Evolutionary conservation across 2,113 vertebrate genomes (phyloP).

Genomic region (Progne subis): DNA sequence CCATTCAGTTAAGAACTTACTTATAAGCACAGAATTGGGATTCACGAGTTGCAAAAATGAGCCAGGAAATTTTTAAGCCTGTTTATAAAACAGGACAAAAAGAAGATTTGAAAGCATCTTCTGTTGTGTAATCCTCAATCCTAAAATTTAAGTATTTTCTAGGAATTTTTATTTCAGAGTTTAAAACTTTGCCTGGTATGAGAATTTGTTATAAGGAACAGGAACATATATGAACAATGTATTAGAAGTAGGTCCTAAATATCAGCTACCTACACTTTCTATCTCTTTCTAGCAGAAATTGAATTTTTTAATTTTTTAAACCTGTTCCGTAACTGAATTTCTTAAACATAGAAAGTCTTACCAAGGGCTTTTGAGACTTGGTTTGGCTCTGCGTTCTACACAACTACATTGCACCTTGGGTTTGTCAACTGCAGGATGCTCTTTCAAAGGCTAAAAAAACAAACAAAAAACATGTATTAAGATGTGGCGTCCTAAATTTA

Average conservation of each 20-base stretch:
- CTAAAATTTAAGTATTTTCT: not conserved
- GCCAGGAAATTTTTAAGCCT: not conserved
- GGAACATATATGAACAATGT: not conserved
- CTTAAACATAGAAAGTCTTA: not conserved
- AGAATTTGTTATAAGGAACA: not conserved
- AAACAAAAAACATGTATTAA: fast-evolving
- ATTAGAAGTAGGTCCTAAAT: not conserved
- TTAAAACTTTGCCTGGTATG: not conserved
- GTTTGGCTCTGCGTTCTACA: not conserved
- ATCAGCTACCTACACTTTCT: not conserved
- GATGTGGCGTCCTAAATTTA: not conserved
- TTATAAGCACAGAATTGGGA: not conserved
- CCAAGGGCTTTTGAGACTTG: not conserved
- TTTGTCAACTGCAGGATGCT: not conserved
- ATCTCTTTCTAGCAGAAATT: not conserved
- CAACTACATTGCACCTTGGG: too few species aligned
- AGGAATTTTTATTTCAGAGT: not conserved
- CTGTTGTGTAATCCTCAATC: not conserved
- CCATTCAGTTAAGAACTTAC: not conserved
- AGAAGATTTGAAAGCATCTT: not conserved
- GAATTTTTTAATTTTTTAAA: not conserved
- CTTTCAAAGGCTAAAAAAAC: not conserved
- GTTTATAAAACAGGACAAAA: not conserved
- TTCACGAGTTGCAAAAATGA: not conserved
- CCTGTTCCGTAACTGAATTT: not conserved